These are phyloP conservation scores for Coregonus clupeaformis DNA, from an alignment of 2,113 vertebrate species.

Conservation along the genomic window DNA sequence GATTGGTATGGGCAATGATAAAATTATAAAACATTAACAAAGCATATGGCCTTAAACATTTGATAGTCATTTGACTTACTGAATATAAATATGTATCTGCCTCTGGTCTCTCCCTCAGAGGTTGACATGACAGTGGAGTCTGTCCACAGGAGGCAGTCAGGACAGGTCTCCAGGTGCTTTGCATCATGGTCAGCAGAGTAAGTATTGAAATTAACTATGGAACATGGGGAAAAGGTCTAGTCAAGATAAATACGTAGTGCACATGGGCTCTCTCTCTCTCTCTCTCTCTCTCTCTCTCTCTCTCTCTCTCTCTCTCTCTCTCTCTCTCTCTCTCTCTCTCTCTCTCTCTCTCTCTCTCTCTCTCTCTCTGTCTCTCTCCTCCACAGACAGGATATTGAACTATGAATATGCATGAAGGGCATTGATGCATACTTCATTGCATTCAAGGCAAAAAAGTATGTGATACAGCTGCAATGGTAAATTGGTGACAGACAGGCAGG, in stretches of 20 bases:
- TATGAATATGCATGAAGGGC: too few relatives aligned
- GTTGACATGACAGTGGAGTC: not conserved
- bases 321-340: not conserved
- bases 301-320: not conserved
- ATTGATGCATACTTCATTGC: too few relatives aligned
- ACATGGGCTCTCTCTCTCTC: not conserved
- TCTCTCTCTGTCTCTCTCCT: too few relatives aligned
- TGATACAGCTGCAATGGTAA: too few relatives aligned
- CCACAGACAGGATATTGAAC: too few relatives aligned
- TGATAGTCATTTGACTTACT: slow-evolving; percentile 31
- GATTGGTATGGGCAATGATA: too few relatives aligned
- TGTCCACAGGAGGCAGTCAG: slow-evolving; percentile 44
- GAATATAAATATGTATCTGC: slow-evolving; percentile 37
- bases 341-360: slow-evolving; percentile 4
- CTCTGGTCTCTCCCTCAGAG: not conserved
- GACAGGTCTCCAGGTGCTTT: slow-evolving; percentile 35
- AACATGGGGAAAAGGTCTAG: not conserved
- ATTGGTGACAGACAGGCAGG: too few relatives aligned
- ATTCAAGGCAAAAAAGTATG: too few relatives aligned
- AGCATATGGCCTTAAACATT: too few relatives aligned
- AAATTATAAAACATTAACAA: too few relatives aligned
- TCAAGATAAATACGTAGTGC: not conserved
- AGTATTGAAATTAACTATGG: slow-evolving; percentile 34
- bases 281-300: not conserved
- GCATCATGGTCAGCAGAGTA: not conserved